Evolutionary conservation across 2,797 vertebrate species (phyloP).

Genomic region (Anguilla anguilla): DNA sequence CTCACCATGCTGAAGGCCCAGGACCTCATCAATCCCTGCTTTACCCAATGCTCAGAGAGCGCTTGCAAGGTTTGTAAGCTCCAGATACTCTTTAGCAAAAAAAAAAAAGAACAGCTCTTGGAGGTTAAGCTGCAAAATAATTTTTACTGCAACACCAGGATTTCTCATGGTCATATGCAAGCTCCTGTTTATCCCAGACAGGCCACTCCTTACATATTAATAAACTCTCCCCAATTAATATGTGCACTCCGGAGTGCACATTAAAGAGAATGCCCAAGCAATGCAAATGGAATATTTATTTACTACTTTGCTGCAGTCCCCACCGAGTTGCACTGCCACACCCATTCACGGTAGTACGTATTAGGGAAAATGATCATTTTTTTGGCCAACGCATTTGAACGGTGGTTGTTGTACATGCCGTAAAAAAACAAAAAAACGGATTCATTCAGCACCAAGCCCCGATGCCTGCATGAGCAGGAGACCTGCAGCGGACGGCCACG

Average conservation of each 20-base stretch:
- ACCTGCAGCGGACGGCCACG: not conserved
- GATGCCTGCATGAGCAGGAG: not conserved
- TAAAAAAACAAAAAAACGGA: not conserved
- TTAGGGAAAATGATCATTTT: not conserved
- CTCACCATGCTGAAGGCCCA: not conserved
- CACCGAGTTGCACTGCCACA: not conserved
- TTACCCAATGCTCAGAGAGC: not conserved
- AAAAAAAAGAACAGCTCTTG: not conserved
- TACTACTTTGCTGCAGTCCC: constrained; percentile 38
- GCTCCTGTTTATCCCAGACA: constrained; percentile 15
- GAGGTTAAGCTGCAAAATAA: not conserved
- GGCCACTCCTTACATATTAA: constrained; percentile 42
- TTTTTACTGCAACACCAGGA: not conserved
- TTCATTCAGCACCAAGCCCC: not conserved
- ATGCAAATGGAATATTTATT: constrained; percentile 46
- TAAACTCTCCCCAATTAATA: constrained; percentile 45
- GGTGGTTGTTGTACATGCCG: not conserved
- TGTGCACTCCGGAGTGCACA: constrained; percentile 28
- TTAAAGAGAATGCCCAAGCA: constrained; percentile 50
- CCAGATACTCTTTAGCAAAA: not conserved
- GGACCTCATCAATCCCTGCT: not conserved
- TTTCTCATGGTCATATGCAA: not conserved
- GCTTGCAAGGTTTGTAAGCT: not conserved
- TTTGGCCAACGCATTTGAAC: not conserved
- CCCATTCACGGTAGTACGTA: not conserved